A percentile compares a stretch with the other conserved stretches of the same genome.
Evolutionary conservation across 2,797 vertebrate species (phyloP).

Genomic region (Chelon auratus): DNA sequence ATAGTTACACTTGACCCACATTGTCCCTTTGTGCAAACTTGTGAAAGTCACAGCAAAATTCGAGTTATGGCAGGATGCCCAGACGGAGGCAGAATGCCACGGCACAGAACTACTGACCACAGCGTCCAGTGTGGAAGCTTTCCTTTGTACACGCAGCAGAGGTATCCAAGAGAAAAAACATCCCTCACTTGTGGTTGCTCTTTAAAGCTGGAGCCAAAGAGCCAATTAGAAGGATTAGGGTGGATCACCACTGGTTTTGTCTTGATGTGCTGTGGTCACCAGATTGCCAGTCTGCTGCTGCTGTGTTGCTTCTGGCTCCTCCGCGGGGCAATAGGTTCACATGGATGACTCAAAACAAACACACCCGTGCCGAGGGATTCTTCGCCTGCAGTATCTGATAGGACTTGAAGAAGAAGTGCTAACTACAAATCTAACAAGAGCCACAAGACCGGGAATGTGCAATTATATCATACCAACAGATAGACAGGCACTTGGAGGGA

Average conservation of each 20-base stretch:
- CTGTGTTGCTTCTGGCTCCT: slow-evolving; percentile 39
- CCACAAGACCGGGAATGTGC: slow-evolving; percentile 58
- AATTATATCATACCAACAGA: slow-evolving; percentile 70
- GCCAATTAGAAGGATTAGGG: slow-evolving; percentile 71
- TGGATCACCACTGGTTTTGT: slow-evolving; percentile 73
- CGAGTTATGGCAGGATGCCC: slow-evolving; percentile 29
- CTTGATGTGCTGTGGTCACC: slow-evolving; percentile 71
- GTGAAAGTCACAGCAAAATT: slow-evolving; percentile 55
- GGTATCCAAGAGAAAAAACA: slow-evolving; percentile 49
- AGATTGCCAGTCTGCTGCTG: slow-evolving; percentile 65
- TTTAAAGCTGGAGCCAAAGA: slow-evolving; percentile 72
- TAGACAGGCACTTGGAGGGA: slow-evolving; percentile 43
- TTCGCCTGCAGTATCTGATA: slow-evolving; percentile 42
- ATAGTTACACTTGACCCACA: slow-evolving; percentile 43
- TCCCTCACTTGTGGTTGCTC: slow-evolving; percentile 58
- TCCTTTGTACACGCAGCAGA: slow-evolving; percentile 59
- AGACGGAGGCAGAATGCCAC: slow-evolving; percentile 40
- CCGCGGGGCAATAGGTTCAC: slow-evolving; percentile 70
- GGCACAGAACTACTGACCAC: slow-evolving; percentile 55
- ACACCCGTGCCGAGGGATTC: slow-evolving; percentile 36
- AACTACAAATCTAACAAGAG: slow-evolving; percentile 75
- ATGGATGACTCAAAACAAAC: slow-evolving; percentile 62
- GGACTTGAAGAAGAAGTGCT: slow-evolving; percentile 57
- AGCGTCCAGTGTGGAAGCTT: slow-evolving; percentile 57
- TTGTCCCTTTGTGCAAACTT: slow-evolving; percentile 42